These are phyloP conservation scores for Penaeus chinensis DNA, from an alignment of 1,140 invertebrate genomes.

Conservation along the genomic window DNA sequence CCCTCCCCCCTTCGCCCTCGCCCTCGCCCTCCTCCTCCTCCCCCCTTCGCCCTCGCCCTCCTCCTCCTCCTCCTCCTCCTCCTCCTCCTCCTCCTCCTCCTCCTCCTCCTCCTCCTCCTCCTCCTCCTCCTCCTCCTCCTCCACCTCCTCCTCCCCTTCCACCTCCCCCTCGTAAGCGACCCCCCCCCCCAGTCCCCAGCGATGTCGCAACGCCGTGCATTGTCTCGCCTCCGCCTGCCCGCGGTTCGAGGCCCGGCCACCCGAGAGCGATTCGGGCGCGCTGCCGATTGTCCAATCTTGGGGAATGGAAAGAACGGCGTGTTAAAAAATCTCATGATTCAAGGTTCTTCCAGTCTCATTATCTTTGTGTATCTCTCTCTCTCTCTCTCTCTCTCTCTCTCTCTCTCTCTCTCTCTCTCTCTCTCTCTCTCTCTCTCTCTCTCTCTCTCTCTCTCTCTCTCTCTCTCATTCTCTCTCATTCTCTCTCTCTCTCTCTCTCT, in stretches of 20 bases:
- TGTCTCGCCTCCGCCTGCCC: too few relatives aligned
- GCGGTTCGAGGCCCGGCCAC: too few relatives aligned
- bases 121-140: constrained; percentile 21
- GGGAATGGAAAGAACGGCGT: too few relatives aligned
- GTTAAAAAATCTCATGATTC: too few relatives aligned
- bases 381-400: not conserved
- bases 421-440: not conserved
- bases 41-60: not conserved
- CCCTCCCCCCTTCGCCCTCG: not conserved
- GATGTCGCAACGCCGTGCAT: too few relatives aligned
- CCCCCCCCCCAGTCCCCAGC: too few relatives aligned
- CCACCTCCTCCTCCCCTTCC: not conserved
- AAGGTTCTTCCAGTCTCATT: too few relatives aligned
- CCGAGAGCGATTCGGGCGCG: too few relatives aligned
- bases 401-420: not conserved
- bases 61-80: not conserved
- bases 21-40: not conserved
- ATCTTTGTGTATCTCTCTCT: too few relatives aligned
- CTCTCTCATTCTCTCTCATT: not conserved
- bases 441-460: not conserved
- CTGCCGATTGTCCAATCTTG: too few relatives aligned
- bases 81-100: not conserved
- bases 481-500: not conserved
- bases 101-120: constrained; percentile 4
- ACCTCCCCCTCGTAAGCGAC: too few relatives aligned